Evolutionary conservation across 2,113 vertebrate species (phyloP).

Genomic region (Hyaena hyaena): DNA sequence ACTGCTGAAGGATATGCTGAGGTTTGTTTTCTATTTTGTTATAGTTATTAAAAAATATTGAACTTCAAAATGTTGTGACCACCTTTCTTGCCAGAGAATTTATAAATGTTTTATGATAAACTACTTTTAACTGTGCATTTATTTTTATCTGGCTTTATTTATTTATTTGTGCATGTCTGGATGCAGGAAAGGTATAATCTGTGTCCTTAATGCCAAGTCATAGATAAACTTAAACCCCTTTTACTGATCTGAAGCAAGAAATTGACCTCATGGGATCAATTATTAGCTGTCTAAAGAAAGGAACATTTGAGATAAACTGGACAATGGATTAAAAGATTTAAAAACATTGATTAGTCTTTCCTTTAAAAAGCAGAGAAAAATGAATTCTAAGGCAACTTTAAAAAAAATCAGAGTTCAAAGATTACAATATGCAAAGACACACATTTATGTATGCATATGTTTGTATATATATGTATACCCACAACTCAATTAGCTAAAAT

Average conservation of each 20-base stretch:
- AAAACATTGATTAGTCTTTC: constrained; percentile 6
- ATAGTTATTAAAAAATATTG: constrained; percentile 21
- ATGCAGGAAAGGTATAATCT: constrained; percentile 35
- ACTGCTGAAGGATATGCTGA: background rate
- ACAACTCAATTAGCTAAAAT: background rate
- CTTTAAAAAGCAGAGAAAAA: background rate
- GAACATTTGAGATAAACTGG: constrained; percentile 21
- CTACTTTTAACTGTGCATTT: constrained; percentile 18
- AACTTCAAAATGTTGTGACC: background rate
- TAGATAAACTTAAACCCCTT: constrained; percentile 63
- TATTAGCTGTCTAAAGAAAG: constrained; percentile 24
- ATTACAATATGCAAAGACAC: background rate
- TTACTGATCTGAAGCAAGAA: constrained; percentile 58
- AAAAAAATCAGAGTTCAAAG: background rate
- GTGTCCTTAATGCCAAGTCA: constrained; percentile 40
- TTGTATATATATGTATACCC: background rate
- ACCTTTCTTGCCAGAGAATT: background rate
- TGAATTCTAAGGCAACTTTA: background rate
- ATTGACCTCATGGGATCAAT: constrained; percentile 64
- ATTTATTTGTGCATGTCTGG: constrained; percentile 24
- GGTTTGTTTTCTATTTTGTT: background rate
- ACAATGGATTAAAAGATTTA: constrained; percentile 51
- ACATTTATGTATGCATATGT: fast-evolving
- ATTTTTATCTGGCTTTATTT: background rate
- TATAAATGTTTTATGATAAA: constrained; percentile 46